Evolutionary conservation across 2,797 vertebrate species (phyloP), one percentile per base, ranked within the genome.

Genomic region (Acridotheres tristis): DNA sequence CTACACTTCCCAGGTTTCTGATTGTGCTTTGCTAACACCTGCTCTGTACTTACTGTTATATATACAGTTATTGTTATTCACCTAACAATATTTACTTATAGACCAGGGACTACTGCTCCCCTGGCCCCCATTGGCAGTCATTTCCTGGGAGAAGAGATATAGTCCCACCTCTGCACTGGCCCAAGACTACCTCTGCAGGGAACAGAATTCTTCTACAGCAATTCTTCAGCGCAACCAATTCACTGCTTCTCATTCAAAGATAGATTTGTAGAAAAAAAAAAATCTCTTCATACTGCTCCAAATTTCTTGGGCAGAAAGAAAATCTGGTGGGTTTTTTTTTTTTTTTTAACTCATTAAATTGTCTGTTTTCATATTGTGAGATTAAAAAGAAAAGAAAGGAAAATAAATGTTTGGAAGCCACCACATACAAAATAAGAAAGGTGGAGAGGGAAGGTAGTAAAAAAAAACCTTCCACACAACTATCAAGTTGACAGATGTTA

Each of bases 1-100:
- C 30, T 36, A 22, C 14, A 42, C 14, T 72, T 72, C 8, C 17
- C 3, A 0, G 0, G 6, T 54, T 62, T 88, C 51, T 73, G 9
- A 38, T 8, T 5, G 0, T 55, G 8, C 10, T 57, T 85, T 71
- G 53, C 54, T 58, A 30, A 40, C 5, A 51, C 4, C 17, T 38
- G 8, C 22, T 34, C 27, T 40, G 16, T 29, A 68, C 58, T 76
- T 53, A 43, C 13, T 18, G 10, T 16, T 65, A 20, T 54, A 30
- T 54, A 36, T 36, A 12, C 16, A 25, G 10, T 16, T 45, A 20
- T 30, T 66, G 27, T 20, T 47, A 38, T 32, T 55, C 40, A 32
- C 10, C 42, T 38, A 32, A 54, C 11, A 30, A 8, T 30, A 71
- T 63, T 76, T 50, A 40, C 11, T 16, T 29, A 29, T 7, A 42